Evolutionary conservation across 2,888 invertebrate species (phyloP).

Genomic region (Caradrina clavipalpis): DNA sequence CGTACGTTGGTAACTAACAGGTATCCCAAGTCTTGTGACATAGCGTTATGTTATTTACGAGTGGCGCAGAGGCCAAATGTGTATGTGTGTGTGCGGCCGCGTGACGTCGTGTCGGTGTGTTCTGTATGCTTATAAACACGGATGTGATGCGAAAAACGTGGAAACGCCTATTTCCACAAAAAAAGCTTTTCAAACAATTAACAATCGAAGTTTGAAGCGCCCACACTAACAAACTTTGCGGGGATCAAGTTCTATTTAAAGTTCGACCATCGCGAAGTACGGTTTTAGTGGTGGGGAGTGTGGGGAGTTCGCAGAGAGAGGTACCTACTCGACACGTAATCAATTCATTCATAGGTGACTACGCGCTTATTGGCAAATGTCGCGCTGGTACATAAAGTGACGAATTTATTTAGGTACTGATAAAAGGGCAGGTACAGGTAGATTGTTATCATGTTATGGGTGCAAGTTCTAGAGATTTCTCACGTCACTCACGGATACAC

Average conservation of each 20-base stretch:
- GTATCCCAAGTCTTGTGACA: slow-evolving; percentile 70
- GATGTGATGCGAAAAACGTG: slow-evolving; percentile 74
- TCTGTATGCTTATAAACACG: slow-evolving; percentile 81
- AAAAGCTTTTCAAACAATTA: slow-evolving; percentile 47
- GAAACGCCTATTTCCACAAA: slow-evolving; percentile 67
- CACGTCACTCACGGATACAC: slow-evolving; percentile 35
- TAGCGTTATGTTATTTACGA: slow-evolving; percentile 72
- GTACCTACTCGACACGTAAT: slow-evolving; percentile 59
- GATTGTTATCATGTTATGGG: slow-evolving; percentile 6
- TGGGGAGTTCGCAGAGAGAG: slow-evolving; percentile 57
- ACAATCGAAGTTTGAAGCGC: slow-evolving; percentile 34
- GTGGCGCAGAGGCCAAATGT: slow-evolving; percentile 82
- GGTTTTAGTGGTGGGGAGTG: slow-evolving; percentile 71
- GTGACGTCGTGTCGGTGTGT: slow-evolving; percentile 86
- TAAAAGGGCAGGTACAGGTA: slow-evolving; percentile 11
- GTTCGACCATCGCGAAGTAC: slow-evolving; percentile 85
- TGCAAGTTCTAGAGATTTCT: slow-evolving; percentile 35
- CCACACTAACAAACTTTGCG: slow-evolving; percentile 72
- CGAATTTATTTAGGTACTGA: slow-evolving; percentile 5
- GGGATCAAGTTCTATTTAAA: slow-evolving; percentile 82
- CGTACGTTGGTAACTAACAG: slow-evolving; percentile 51
- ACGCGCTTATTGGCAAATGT: slow-evolving; percentile 34
- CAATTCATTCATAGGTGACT: slow-evolving; percentile 71
- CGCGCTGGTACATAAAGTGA: slow-evolving; percentile 24
- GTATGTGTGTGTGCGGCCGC: slow-evolving; percentile 77